Conservation (phyloP, 2,113 vertebrate species). For the Dipodomys merriami region DNA sequence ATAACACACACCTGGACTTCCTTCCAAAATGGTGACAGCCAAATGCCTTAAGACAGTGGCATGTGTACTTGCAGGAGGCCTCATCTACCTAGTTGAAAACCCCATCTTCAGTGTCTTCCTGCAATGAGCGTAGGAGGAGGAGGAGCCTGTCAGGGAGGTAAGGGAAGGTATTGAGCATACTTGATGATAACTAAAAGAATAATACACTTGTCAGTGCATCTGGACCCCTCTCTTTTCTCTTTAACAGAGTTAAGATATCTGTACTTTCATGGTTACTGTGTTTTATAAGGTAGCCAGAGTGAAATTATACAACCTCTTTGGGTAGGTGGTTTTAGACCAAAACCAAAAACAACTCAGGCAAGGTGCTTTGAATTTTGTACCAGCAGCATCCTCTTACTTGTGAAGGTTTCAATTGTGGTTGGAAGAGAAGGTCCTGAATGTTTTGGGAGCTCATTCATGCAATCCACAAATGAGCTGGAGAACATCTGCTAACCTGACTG, state of each 20-base stretch:
- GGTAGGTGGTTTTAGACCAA: not conserved
- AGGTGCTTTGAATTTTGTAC: not conserved
- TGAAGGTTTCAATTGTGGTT: not conserved
- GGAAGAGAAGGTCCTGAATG: not conserved
- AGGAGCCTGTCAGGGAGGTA: accelerated
- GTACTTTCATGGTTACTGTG: not conserved
- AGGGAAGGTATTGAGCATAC: not conserved
- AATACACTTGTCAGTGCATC: not conserved
- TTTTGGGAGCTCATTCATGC: not conserved
- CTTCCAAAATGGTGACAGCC: not conserved
- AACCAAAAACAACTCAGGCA: not conserved
- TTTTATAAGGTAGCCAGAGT: not conserved
- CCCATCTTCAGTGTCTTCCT: not conserved
- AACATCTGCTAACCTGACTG: not conserved
- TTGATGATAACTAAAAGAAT: not conserved
- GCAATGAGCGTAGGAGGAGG: not conserved
- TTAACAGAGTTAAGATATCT: not conserved
- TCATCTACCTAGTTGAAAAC: not conserved
- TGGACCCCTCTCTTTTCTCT: not conserved
- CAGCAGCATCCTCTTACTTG: not conserved
- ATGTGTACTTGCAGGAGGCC: not conserved
- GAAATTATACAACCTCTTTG: not conserved
- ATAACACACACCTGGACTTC: accelerated
- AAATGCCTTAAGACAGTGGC: not conserved
- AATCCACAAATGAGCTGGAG: not conserved